Conservation (phyloP, 35 echinoderm and acorn worm genomes). For the Chiridota heheva region DNA sequence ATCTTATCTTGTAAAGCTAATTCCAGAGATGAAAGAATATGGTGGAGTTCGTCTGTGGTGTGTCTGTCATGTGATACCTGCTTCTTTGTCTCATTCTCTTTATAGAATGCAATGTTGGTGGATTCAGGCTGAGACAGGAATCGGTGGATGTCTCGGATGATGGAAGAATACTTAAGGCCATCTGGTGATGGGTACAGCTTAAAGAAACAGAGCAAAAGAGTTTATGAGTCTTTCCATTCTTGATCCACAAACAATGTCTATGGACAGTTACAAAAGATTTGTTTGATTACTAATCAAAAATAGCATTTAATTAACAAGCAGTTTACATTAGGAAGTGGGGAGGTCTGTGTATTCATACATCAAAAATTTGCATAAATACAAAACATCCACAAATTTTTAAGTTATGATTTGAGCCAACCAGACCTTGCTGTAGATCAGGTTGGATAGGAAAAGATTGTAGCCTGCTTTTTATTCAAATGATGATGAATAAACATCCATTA, state of each 20-base stretch:
- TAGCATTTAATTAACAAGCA: too few relatives aligned
- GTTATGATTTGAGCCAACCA: too few relatives aligned
- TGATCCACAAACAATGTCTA: too few relatives aligned
- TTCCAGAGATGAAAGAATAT: constrained; percentile 53
- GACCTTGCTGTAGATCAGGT: too few relatives aligned
- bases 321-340: not conserved
- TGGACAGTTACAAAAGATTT: too few relatives aligned
- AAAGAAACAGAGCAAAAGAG: not conserved
- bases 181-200: constrained; percentile 78
- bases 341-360: not conserved
- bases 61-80: constrained; percentile 25
- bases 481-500: too few relatives aligned
- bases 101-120: constrained; percentile 18
- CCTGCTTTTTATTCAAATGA: too few relatives aligned
- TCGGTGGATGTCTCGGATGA: constrained; percentile 64
- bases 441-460: too few relatives aligned
- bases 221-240: not conserved
- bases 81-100: not conserved
- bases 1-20: constrained; percentile 15
- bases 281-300: too few relatives aligned
- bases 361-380: not conserved
- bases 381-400: not conserved
- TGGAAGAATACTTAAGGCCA: constrained; percentile 55
- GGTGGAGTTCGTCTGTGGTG: constrained; percentile 64
- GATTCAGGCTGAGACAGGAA: constrained; percentile 26